Conservation (phyloP, 2,888 invertebrate species). For the Masnerella sp. region DNA sequence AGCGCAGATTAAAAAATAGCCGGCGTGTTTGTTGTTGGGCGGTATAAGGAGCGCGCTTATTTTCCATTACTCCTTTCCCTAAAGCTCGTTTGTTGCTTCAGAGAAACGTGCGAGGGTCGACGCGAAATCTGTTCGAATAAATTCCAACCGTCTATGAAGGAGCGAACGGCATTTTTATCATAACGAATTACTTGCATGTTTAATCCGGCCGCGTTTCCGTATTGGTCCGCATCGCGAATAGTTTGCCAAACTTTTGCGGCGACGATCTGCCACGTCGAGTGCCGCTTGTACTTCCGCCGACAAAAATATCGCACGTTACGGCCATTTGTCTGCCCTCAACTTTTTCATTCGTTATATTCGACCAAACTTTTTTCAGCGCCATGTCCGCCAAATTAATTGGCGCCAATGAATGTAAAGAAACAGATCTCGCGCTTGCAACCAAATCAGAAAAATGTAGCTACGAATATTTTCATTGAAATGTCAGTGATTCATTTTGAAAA, state of each 20-base stretch:
- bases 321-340: constrained; percentile 72
- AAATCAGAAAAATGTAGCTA: no score
- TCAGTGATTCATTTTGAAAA: no score
- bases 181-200: constrained; percentile 76
- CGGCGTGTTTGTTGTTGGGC: constrained; percentile 9
- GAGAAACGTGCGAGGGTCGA: constrained; percentile 60
- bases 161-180: constrained; percentile 67
- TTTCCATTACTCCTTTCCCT: constrained; percentile 61
- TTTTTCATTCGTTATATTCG: constrained; percentile 72
- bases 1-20: constrained; percentile 33
- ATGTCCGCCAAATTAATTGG: constrained; percentile 35
- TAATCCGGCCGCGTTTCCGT: constrained; percentile 72
- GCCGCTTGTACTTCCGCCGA: constrained; percentile 70
- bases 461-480: no score
- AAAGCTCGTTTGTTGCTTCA: constrained; percentile 38
- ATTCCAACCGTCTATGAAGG: constrained; percentile 71
- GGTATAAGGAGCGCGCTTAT: constrained; percentile 28
- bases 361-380: constrained; percentile 24
- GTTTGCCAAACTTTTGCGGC: constrained; percentile 67
- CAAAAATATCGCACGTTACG: constrained; percentile 61
- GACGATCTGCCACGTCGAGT: constrained; percentile 64
- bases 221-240: constrained; percentile 73
- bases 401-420: constrained; percentile 20
- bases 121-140: constrained; percentile 72
- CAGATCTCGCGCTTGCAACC: no score